Base-by-base conservation (phyloP, 2,113 vertebrate species). In the Hippocampus barbouri region DNA sequence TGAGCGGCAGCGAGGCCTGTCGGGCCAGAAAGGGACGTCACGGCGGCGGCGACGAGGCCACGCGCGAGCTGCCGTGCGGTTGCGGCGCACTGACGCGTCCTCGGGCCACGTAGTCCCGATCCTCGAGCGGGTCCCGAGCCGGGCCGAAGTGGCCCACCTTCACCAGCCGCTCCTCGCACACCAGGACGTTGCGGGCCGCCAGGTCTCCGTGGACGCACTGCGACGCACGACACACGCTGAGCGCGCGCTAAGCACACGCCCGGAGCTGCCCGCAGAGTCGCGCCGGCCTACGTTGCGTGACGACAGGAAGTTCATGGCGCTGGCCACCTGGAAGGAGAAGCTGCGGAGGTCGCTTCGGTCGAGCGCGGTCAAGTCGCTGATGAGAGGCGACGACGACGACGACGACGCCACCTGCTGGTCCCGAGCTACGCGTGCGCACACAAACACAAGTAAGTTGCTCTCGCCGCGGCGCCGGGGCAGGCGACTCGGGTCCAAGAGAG, bases 291-390 rank as follows among this genome's bases (percentile, higher is more conserved):
- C 97, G 0, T 97, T 97, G 92, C 94, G 96, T 53, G 94, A 94
- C 38, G 95, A 93, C 41, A 99, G 91, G 89, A 98, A 98, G 67
- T 95, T 91, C 97, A 99, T 96, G 74, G 96, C 97, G 10, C 95
- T 93, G 73, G 95, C 92, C 79, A 97, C 93, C 77, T 99, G 96
- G 87, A 92, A 95, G 82, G 94, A 96, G 91, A 98, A 95, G 70
- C 93, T 92, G 77, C 97, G 86, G 20, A 99, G 92, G 78, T 97
- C 94, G 0, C 80, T 88, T 70, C 92, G 91, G 76, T 89, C 93
- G 16, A 97, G 94, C 25, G 93, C 63, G 0, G 94, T 89, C 57
- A 94, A 94, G 49, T 94, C 94, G 0, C 90, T 94, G 85, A 97
- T 92, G 75, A 94, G 78, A 0, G 91, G 91, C 2, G 49, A 6